Evolutionary conservation across 2,113 vertebrate species (phyloP).

Genomic region (Paradisaea rubra): DNA sequence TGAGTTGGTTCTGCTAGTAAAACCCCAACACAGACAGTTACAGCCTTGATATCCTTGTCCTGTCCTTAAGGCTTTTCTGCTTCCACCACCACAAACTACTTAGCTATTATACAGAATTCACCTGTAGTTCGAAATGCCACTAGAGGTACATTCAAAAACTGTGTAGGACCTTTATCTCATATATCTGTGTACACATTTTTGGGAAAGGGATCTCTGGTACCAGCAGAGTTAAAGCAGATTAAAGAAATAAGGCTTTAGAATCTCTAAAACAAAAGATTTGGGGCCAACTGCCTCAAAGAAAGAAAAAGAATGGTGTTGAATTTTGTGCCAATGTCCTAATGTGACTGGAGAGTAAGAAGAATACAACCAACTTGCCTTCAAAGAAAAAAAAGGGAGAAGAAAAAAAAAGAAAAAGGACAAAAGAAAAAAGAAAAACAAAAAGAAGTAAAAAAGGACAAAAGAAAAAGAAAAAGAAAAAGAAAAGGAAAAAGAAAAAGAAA

Average conservation of each 20-base stretch:
- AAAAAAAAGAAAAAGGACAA: not conserved
- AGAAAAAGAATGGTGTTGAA: not conserved
- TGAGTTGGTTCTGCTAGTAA: not conserved
- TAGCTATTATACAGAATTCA: not conserved
- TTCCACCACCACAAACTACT: not conserved
- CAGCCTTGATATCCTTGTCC: not conserved
- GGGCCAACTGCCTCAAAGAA: not conserved
- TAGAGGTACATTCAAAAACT: not conserved
- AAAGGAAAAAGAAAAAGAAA: rapidly evolving
- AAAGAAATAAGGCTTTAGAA: not conserved
- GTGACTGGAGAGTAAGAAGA: not conserved
- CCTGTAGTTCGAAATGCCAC: not conserved
- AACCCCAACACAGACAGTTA: not conserved
- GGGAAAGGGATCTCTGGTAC: not conserved
- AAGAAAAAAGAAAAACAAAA: not conserved
- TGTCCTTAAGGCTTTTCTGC: not conserved
- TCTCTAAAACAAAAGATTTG: not conserved
- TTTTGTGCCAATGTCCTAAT: not conserved
- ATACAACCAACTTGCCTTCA: not conserved
- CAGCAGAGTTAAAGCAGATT: not conserved
- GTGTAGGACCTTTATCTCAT: not conserved
- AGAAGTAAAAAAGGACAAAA: not conserved
- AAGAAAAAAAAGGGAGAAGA: not conserved
- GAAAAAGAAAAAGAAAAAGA: rapidly evolving
- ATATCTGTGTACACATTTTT: not conserved